Percentiles rank a stretch among this genome's conserved stretches.
phyloP scores from a whole-genome alignment of 2,113 vertebrate species.

The Muntiacus reevesi region DNA sequence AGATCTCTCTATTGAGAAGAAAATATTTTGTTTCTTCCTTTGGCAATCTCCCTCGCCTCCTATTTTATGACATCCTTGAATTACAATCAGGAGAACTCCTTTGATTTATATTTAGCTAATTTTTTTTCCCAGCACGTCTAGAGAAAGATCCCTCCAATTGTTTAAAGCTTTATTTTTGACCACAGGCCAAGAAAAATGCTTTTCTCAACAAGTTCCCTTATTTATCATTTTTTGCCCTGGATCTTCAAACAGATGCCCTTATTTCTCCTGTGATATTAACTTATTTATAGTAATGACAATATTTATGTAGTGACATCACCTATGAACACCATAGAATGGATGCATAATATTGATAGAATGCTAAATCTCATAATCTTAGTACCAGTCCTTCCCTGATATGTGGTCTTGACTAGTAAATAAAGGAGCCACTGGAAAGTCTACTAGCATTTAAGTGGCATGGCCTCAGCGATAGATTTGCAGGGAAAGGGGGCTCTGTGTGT shows the following conservation, averaged over 20 bases:
- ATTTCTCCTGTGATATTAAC: not conserved
- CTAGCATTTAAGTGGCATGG: not conserved
- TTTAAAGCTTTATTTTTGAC: slow-evolving; percentile 40
- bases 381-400: not conserved
- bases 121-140: not conserved
- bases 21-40: slow-evolving; percentile 31
- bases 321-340: not conserved
- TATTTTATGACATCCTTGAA: not conserved
- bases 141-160: not conserved
- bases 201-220: not conserved
- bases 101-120: slow-evolving; percentile 40
- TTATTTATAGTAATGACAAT: not conserved
- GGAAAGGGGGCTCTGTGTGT: rapidly evolving
- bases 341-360: not conserved
- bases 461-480: not conserved
- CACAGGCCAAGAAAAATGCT: not conserved
- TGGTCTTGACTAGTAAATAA: not conserved
- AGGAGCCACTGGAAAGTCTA: not conserved
- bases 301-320: not conserved
- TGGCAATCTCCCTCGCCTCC: not conserved
- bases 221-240: slow-evolving; percentile 22
- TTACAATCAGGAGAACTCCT: not conserved
- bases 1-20: not conserved
- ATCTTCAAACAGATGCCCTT: not conserved
- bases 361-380: not conserved